Evolutionary conservation across 92 coral and sea anemone species (phyloP).

Genomic region (Virgularia gustaviana): DNA sequence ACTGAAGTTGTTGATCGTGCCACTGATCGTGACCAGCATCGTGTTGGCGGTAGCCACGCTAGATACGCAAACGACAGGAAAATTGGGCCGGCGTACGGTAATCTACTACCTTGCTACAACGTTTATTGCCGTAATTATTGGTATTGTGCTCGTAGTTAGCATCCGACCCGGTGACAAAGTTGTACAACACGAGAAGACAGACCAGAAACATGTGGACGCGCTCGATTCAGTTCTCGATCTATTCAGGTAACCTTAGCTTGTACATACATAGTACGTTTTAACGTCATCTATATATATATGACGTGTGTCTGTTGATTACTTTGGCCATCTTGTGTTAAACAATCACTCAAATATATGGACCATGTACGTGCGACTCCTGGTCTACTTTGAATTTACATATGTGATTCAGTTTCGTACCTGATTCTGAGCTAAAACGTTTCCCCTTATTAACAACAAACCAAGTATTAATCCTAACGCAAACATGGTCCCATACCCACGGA

Average conservation of each 20-base stretch:
- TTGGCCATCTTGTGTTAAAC: no score
- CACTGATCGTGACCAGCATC: constrained; percentile 79
- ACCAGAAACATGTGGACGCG: constrained; percentile 39
- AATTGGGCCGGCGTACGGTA: constrained; percentile 82
- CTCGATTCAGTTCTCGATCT: constrained; percentile 88
- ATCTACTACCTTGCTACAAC: constrained; percentile 70
- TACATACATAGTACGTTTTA: no score
- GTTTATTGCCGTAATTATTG: constrained; percentile 72
- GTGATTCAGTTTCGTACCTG: no score
- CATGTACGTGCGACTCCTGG: no score
- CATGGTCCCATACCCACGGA: no score
- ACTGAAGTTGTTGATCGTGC: constrained; percentile 75
- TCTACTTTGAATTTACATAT: no score
- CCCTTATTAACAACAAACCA: no score
- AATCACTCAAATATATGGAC: no score
- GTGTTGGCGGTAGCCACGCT: constrained; percentile 75
- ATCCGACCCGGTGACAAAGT: constrained; percentile 78
- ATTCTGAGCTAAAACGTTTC: no score
- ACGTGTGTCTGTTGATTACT: no score
- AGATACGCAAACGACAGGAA: constrained; percentile 81
- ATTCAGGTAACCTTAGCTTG: constrained; percentile 57
- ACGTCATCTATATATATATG: no score
- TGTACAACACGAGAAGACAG: constrained; percentile 50
- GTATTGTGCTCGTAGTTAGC: constrained; percentile 72
- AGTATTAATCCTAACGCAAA: no score